These are phyloP conservation scores for Hofmannophila pseudospretella DNA, from an alignment of 2,888 invertebrate species.

Conservation along the genomic window DNA sequence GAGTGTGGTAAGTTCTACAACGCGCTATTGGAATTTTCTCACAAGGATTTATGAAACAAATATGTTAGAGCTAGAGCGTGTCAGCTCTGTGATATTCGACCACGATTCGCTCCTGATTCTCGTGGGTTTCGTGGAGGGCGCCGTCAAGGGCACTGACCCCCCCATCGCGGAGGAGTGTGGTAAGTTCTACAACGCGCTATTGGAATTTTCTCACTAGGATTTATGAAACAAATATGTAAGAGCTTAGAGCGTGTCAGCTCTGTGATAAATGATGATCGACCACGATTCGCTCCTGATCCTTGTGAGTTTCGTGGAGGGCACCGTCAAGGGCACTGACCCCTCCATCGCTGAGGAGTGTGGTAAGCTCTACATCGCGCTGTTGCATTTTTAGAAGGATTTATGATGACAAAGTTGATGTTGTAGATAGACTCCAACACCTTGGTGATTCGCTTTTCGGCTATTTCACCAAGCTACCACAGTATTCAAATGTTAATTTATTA, in stretches of 20 bases:
- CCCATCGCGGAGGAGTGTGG: constrained; percentile 65
- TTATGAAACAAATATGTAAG: too few species aligned
- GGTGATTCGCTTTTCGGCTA: too few species aligned
- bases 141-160: constrained; percentile 75
- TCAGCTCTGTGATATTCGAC: constrained; percentile 98
- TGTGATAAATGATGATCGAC: constrained; percentile 98
- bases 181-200: too few species aligned
- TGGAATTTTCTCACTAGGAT: too few species aligned
- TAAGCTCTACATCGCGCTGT: too few species aligned
- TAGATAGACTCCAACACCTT: constrained; percentile 95
- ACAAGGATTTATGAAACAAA: not conserved
- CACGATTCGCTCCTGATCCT: constrained; percentile 89
- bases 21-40: too few species aligned
- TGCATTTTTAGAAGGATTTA: not conserved
- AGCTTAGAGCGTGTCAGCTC: constrained; percentile 95
- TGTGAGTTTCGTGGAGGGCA: constrained; percentile 82
- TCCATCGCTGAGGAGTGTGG: constrained; percentile 65
- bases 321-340: constrained; percentile 75
- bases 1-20: constrained; percentile 53
- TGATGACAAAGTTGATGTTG: too few species aligned
- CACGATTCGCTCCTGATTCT: constrained; percentile 89
- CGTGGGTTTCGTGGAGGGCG: constrained; percentile 82
- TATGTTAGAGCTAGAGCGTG: constrained; percentile 93
- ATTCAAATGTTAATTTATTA: too few species aligned
- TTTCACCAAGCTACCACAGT: too few species aligned